A percentile compares a stretch with the other conserved stretches of the same genome.
Evolutionary conservation across 2,888 invertebrate species (phyloP).

Genomic region (Aricia artaxerxes): DNA sequence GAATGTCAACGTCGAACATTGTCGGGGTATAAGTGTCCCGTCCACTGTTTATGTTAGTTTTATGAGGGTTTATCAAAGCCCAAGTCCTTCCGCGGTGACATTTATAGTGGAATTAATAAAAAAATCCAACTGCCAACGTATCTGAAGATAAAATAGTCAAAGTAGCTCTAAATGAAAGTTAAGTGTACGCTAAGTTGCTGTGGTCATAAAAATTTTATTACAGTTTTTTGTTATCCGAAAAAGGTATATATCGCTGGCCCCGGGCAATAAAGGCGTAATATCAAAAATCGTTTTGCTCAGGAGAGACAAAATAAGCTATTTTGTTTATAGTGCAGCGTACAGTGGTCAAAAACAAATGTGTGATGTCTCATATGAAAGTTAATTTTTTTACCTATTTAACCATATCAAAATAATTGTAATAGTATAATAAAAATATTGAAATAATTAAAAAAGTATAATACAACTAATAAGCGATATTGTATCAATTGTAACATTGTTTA

Average conservation of each 20-base stretch:
- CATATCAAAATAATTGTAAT: no score
- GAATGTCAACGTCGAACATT: neutral
- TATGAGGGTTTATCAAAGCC: slow-evolving; percentile 8
- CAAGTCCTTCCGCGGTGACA: neutral
- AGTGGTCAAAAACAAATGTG: no score
- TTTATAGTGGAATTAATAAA: slow-evolving; percentile 19
- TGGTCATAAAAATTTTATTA: neutral
- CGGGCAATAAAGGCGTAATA: no score
- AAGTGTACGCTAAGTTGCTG: neutral
- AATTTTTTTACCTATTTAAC: no score
- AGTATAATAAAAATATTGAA: no score
- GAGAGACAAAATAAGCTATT: no score
- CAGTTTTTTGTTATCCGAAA: neutral
- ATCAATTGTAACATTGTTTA: no score
- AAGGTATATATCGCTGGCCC: neutral
- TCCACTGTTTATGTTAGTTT: slow-evolving; percentile 14
- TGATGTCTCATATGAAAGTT: no score
- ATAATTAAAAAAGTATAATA: no score
- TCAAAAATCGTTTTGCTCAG: no score
- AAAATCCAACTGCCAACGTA: neutral
- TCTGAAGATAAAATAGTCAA: neutral
- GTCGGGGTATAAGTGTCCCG: neutral
- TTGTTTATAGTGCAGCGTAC: no score
- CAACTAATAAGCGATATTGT: no score
- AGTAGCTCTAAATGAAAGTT: neutral